Evolutionary conservation across 1,140 invertebrate genomes (phyloP).

Genomic region (Bombus superbus): DNA sequence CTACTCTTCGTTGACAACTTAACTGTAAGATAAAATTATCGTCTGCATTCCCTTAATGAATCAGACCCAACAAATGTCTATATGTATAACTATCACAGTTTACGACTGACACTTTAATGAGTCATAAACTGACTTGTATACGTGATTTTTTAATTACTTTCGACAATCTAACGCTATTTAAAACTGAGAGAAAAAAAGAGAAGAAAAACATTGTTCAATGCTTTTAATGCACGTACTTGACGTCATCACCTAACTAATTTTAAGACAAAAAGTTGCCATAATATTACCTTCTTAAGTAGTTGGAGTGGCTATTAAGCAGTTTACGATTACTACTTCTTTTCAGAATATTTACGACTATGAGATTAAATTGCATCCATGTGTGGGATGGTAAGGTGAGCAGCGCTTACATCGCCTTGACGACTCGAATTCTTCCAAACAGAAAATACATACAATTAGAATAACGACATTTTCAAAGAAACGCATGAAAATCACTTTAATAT

Average conservation of each 20-base stretch:
- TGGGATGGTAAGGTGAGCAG: not conserved
- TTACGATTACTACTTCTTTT: not conserved
- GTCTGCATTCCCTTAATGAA: not conserved
- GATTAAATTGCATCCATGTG: constrained; percentile 23
- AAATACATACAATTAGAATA: not conserved
- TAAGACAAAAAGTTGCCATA: not conserved
- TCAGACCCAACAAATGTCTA: not conserved
- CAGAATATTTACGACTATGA: not conserved
- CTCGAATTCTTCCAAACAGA: constrained; percentile 7
- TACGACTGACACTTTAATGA: not conserved
- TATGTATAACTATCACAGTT: not conserved
- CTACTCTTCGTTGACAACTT: not conserved
- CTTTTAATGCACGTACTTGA: not conserved
- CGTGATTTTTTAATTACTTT: constrained; percentile 5
- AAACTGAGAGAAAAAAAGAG: not conserved
- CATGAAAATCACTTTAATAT: not conserved
- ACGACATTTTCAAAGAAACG: not conserved
- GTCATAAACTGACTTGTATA: not conserved
- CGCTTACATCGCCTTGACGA: not conserved
- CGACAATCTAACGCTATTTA: not conserved
- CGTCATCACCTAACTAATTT: not conserved
- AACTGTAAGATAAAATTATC: not conserved
- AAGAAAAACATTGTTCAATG: not conserved
- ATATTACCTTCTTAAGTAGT: not conserved
- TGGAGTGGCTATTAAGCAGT: not conserved